phyloP scores from a whole-genome alignment of 2,113 vertebrate genomes.

The Dicaeum eximium region DNA sequence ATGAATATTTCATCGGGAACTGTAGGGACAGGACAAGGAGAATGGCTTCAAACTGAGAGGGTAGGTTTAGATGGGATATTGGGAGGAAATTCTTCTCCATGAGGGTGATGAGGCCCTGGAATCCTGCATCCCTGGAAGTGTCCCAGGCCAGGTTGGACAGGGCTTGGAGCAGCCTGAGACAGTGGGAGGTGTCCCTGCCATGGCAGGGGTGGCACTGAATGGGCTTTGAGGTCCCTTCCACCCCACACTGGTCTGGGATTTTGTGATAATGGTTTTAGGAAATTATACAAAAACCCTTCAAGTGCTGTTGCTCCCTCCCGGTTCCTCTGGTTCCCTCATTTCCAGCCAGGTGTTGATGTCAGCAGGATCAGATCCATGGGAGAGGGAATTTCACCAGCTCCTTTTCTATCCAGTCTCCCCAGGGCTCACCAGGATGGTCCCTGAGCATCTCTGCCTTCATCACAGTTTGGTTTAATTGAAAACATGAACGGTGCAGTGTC shows the following conservation, averaged over 20 bases:
- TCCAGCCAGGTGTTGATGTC: neutral
- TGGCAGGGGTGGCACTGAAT: neutral
- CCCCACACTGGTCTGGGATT: neutral
- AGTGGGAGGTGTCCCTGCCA: neutral
- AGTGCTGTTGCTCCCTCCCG: neutral
- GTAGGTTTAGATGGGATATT: neutral
- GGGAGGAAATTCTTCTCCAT: neutral
- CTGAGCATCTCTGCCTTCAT: neutral
- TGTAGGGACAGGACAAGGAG: neutral
- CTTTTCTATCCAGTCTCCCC: neutral
- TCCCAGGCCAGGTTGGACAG: fast-evolving
- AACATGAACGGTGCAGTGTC: neutral
- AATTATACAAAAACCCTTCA: neutral
- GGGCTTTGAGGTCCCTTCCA: neutral
- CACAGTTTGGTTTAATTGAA: neutral
- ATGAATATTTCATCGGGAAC: neutral
- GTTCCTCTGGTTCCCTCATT: neutral
- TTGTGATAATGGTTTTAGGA: neutral
- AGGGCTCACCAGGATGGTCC: neutral
- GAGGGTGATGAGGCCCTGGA: neutral
- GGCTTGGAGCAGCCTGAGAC: neutral
- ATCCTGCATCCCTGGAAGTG: neutral
- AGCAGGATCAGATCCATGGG: neutral
- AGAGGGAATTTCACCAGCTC: neutral
- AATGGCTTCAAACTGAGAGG: neutral